Evolutionary conservation across 1,140 invertebrate species (phyloP), one percentile per base, ranked within the genome.

Genomic region (Pectinophora gossypiella): DNA sequence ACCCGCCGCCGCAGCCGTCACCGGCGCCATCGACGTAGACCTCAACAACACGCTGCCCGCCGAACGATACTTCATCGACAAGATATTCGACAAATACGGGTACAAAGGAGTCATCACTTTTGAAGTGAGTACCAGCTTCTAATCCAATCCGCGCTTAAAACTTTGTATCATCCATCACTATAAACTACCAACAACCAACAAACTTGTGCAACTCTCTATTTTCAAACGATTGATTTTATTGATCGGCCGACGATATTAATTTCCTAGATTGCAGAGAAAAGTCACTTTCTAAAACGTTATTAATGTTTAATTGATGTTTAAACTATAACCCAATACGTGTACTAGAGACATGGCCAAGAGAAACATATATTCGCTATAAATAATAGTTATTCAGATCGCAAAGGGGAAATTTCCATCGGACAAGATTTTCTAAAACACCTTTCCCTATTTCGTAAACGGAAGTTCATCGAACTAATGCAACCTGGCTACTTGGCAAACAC

Each of bases 61-160:
- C 0, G 83, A 89, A 60, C 64, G 80, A 54, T 88, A 85, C 57
- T 90, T 89, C 67, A 87, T 89, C 51, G 68, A 88, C 46, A 80
- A 89, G 56, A 90, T 91, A 62, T 91, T 91, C 62, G 73, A 89
- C 61, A 91, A 91, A 64, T 91, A 91, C 62, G 91, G 91, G 46
- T 87, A 88, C 51, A 87, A 88, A 62, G 89, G 88, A 15, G 80
- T 89, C 48, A 91, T 91, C 57, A 89, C 88, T 19, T 91, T 91
- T 68, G 91, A 91, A 85, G 91, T 91, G 66, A 87, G 84, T 77
- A 18, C 19, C 46, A 45, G 51, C 54, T 47, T 15, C 58, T 59
- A 32, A 12, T n/a, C n/a, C n/a, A n/a, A n/a, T n/a, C n/a, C n/a
- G n/a, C n/a, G n/a, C n/a, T n/a, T n/a, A n/a, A n/a, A n/a, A n/a